These are phyloP conservation scores for Ecliptopera silaceata DNA, from an alignment of 2,888 invertebrate species.

Conservation along the genomic window DNA sequence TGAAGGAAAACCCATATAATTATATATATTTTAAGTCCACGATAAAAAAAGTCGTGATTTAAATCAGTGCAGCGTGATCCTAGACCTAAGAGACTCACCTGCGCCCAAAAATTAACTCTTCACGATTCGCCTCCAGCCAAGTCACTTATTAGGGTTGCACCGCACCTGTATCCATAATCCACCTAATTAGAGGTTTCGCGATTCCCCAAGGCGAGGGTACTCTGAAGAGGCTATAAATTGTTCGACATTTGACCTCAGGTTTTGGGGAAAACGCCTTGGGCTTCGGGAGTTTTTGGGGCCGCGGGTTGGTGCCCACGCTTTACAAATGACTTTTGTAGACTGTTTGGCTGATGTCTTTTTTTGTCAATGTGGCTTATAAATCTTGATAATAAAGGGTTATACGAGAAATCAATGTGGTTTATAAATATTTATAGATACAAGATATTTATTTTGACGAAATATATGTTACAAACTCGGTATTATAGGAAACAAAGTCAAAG, in stretches of 20 bases:
- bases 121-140: slow-evolving; percentile 79
- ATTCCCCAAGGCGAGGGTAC: slow-evolving; percentile 75
- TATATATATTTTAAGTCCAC: too few species aligned
- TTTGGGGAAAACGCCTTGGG: slow-evolving; percentile 73
- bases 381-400: too few species aligned
- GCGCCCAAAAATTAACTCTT: slow-evolving; percentile 75
- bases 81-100: slow-evolving; percentile 67
- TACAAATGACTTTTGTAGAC: slow-evolving; percentile 22
- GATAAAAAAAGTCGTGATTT: not conserved
- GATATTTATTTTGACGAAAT: too few species aligned
- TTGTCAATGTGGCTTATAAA: not conserved
- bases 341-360: slow-evolving; percentile 14
- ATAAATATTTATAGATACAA: too few species aligned
- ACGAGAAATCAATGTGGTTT: too few species aligned
- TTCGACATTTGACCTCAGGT: slow-evolving; percentile 81
- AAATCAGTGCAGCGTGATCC: slow-evolving; percentile 41
- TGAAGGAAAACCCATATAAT: too few species aligned
- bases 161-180: slow-evolving; percentile 83
- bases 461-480: too few species aligned
- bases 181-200: slow-evolving; percentile 81
- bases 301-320: slow-evolving; percentile 9
- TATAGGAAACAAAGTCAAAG: too few species aligned
- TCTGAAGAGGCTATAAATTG: slow-evolving; percentile 80
- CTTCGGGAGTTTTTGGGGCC: slow-evolving; percentile 5
- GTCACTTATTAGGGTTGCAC: slow-evolving; percentile 77